Evolutionary conservation across 1,140 invertebrate species (phyloP).

Genomic region (Bombus superbus): DNA sequence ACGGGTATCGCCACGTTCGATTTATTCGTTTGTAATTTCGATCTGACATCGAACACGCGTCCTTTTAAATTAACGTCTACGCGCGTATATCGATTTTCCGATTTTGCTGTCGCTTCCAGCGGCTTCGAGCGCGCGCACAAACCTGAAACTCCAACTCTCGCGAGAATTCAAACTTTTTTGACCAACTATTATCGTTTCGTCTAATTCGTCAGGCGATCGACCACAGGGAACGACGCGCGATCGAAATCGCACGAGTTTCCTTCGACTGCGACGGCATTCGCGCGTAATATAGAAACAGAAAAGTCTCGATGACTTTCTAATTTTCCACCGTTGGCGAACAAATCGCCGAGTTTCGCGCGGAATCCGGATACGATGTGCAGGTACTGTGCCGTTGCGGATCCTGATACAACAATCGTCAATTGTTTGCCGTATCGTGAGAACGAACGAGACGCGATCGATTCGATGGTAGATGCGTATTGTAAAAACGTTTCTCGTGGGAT

Average conservation of each 20-base stretch:
- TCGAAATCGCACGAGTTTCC: constrained; percentile 14
- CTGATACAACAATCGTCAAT: not conserved
- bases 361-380: no score
- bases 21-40: no score
- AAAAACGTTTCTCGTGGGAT: not conserved
- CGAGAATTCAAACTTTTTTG: no score
- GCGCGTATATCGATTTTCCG: no score
- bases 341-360: not conserved
- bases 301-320: not conserved
- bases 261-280: not conserved
- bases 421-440: not conserved
- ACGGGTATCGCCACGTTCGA: no score
- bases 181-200: not conserved
- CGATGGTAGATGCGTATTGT: not conserved
- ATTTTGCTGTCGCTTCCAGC: no score
- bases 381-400: not conserved
- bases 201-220: constrained; percentile 32
- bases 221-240: constrained; percentile 28
- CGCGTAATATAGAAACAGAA: no score
- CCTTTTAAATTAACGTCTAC: no score
- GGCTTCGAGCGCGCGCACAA: no score
- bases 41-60: no score
- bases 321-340: not conserved
- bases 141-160: no score
- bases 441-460: not conserved